phyloP scores from a whole-genome alignment of 2,113 vertebrate genomes.

The Tachysurus vachellii region DNA sequence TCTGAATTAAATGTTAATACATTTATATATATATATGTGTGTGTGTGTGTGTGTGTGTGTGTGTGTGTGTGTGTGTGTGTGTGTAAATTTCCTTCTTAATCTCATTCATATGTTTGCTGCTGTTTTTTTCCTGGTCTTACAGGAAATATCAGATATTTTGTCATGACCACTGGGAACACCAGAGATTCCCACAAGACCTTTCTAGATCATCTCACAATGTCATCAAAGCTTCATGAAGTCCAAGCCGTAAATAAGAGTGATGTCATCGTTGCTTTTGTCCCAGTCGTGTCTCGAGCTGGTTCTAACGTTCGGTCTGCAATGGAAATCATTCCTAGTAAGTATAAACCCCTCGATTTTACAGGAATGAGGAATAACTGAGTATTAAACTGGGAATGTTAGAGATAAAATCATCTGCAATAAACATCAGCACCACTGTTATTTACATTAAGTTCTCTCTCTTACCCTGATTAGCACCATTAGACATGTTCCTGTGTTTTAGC shows the following conservation, averaged over 20 bases:
- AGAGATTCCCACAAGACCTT: neutral
- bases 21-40: too few relatives aligned
- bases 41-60: too few relatives aligned
- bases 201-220: neutral
- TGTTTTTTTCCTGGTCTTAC: neutral
- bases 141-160: neutral
- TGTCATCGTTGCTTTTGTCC: slow-evolving; percentile 22
- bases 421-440: neutral
- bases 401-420: neutral
- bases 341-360: neutral
- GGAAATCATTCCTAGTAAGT: neutral
- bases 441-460: neutral
- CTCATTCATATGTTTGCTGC: too few relatives aligned
- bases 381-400: neutral
- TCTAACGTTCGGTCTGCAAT: neutral
- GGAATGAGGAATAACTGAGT: neutral
- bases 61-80: too few relatives aligned
- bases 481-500: too few relatives aligned
- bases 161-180: slow-evolving; percentile 2
- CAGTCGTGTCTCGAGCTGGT: slow-evolving; percentile 14
- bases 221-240: neutral
- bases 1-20: too few relatives aligned
- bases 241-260: neutral
- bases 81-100: too few relatives aligned
- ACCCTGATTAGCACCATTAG: too few relatives aligned